These are phyloP conservation scores for Aspiorhynchus laticeps DNA, from an alignment of 2,113 vertebrate genomes.

Conservation along the genomic window DNA sequence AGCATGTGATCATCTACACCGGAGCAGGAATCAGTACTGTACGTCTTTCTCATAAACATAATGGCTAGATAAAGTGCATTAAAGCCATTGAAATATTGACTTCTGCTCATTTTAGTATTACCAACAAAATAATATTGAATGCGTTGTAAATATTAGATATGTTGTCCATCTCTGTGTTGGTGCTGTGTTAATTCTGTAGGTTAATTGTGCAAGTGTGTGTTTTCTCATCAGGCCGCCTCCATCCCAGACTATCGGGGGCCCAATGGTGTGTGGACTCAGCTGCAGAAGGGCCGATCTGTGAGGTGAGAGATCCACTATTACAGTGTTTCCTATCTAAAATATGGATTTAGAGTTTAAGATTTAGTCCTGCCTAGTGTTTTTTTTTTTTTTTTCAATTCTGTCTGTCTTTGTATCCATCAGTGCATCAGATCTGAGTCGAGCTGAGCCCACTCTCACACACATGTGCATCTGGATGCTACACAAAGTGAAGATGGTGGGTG, in stretches of 20 bases:
- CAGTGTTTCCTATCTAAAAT: background rate
- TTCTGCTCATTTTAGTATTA: too few relatives aligned
- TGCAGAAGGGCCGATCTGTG: conserved; percentile 86
- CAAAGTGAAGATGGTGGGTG: conserved; percentile 86
- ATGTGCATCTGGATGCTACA: conserved; percentile 90
- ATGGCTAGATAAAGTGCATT: too few relatives aligned
- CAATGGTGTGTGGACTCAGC: conserved; percentile 93
- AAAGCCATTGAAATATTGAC: too few relatives aligned
- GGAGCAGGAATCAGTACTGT: conserved; percentile 98
- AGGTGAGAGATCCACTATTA: conserved; percentile 72
- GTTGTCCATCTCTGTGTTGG: too few relatives aligned
- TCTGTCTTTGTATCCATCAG: conserved; percentile 66
- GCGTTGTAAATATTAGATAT: too few relatives aligned
- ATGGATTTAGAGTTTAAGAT: background rate
- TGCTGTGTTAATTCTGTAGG: too few relatives aligned
- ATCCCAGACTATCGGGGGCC: conserved; percentile 98
- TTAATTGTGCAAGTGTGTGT: too few relatives aligned
- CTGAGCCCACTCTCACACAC: conserved; percentile 93
- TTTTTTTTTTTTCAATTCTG: background rate
- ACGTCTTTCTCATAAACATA: conserved; percentile 31
- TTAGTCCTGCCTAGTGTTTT: background rate
- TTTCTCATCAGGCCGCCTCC: conserved; percentile 84
- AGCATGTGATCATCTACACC: conserved; percentile 87
- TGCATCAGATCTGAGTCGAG: conserved; percentile 89
- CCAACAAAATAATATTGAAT: too few relatives aligned